A percentile compares a stretch with the other conserved stretches of the same genome.
Conservation (phyloP, 2,113 vertebrate species). For the Erythrolamprus reginae region DNA sequence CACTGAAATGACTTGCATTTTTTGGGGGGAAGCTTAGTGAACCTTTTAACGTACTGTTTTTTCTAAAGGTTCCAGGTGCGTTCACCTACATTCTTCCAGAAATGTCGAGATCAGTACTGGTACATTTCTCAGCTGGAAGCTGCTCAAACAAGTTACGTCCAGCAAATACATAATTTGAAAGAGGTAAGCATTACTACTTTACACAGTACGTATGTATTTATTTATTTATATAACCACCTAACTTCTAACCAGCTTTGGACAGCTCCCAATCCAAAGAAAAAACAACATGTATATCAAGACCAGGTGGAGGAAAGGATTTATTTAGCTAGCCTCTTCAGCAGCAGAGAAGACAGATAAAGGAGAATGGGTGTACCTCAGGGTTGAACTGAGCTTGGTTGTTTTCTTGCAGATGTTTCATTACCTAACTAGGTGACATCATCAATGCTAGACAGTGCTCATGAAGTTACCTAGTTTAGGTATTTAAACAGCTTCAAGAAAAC, state of each 20-base stretch:
- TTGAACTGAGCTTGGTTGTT: too few relatives aligned
- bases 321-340: neutral
- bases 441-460: too few relatives aligned
- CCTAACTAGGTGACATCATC: too few relatives aligned
- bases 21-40: neutral
- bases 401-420: too few relatives aligned
- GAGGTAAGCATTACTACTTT: constrained; percentile 72
- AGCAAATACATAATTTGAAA: constrained; percentile 98
- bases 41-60: neutral
- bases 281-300: neutral
- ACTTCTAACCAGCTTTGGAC: neutral
- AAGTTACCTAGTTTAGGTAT: too few relatives aligned
- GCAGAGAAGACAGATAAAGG: neutral
- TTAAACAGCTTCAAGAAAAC: too few relatives aligned
- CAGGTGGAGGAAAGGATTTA: neutral
- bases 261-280: neutral
- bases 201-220: neutral
- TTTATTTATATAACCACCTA: neutral
- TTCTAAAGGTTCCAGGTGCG: constrained; percentile 90
- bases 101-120: constrained; percentile 97
- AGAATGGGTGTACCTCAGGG: too few relatives aligned
- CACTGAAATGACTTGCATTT: accelerated
- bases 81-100: constrained; percentile 97
- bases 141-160: constrained; percentile 89
- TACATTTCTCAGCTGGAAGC: constrained; percentile 96